These are phyloP conservation scores for Caretta caretta DNA, from an alignment of 2,113 vertebrate genomes.

Conservation along the genomic window DNA sequence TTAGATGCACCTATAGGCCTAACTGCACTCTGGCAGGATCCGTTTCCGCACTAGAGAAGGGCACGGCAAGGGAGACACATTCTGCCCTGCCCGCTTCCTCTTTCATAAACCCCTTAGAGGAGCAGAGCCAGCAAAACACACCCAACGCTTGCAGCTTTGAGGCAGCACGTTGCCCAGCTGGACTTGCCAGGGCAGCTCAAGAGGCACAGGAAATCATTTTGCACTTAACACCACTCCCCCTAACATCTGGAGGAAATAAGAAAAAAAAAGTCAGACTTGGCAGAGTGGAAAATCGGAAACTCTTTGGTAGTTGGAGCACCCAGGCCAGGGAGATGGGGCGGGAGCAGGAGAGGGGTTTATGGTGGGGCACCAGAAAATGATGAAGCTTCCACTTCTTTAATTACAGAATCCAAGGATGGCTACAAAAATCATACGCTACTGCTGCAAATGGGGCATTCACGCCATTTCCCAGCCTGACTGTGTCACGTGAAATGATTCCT, in stretches of 20 bases:
- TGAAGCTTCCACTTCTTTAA: rapidly evolving
- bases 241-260: constrained; percentile 43
- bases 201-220: not conserved
- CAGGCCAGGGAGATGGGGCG: rapidly evolving
- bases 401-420: not conserved
- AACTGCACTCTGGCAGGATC: not conserved
- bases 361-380: not conserved
- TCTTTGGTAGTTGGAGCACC: not conserved
- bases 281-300: not conserved
- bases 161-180: not conserved
- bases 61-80: no score
- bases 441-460: rapidly evolving
- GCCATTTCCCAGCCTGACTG: not conserved
- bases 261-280: not conserved
- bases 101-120: not conserved
- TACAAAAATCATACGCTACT: not conserved
- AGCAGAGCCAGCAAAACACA: not conserved
- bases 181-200: not conserved
- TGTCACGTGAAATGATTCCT: not conserved
- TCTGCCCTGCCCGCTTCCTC: not conserved
- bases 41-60: not conserved
- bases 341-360: no score
- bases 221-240: not conserved
- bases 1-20: not conserved
- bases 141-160: not conserved